Base-by-base conservation (phyloP, 2,113 vertebrate species). In the Pluvialis apricaria region DNA sequence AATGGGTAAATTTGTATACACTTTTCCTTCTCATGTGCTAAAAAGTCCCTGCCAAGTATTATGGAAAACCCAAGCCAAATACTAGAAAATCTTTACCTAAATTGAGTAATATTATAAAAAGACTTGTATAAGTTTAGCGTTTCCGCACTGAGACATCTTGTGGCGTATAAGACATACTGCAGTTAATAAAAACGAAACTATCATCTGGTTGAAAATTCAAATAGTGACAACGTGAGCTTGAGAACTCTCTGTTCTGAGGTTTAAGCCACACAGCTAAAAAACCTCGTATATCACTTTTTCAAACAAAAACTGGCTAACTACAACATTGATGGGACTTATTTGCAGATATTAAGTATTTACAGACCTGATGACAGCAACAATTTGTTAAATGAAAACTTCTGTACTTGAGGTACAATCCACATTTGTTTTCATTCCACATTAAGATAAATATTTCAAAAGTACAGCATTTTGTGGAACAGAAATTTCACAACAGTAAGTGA, bases 121-220 rank as follows among this genome's bases (percentile, higher is more conserved):
- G 0, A 1, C 34, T 18, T 9, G 34, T 5, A 4, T 3, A 0
- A 76, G 65, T 11, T 49, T 9, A 54, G 40, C 5, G 7, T 76
- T 95, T 86, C 78, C 2, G 1, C 57, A 29, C 82, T 81, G 96
- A 87, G 93, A 96, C 97, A 95, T 80, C 96, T 96, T 40, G 94
- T 97, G 97, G 97, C 8, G 38, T 3, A 3, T 4, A 18, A 26
- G 72, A 36, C n/a, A 34, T 26, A 88, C 65, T 97, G 94, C 95
- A 96, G 82, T 15, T 38, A 16, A 13, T 45, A 62, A 55, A 44
- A 72, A 13, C 3, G 12, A 76, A 88, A 57, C 52, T 1, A 0
- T 0, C 9, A 0, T 0, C 9, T 6, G 5, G 5, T 0, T 10
- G 36, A 2, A 10, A 40, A 79, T n/a, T 61, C 68, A 10, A 44